Conservation (phyloP, 2,113 vertebrate genomes). For the Corydoras maculifer region DNA sequence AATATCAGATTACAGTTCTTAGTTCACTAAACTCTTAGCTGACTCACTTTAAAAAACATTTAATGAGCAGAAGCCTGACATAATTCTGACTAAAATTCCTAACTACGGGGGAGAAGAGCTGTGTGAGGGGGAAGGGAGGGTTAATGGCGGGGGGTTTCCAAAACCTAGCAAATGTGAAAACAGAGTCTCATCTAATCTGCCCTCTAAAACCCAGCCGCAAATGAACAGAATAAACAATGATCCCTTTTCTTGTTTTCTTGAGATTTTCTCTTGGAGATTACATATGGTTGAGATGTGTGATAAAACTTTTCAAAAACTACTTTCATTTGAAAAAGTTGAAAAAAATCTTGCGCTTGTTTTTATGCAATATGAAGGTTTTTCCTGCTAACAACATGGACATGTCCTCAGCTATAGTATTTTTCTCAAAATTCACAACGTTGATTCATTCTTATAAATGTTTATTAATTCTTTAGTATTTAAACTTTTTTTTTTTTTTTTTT, state of each 20-base stretch:
- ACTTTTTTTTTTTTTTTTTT: too few species aligned
- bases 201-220: constrained; percentile 24
- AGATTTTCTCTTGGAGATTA: constrained; percentile 32
- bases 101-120: constrained; percentile 40
- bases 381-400: too few species aligned
- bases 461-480: too few species aligned
- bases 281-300: constrained; percentile 22
- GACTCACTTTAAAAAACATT: constrained; percentile 37
- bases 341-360: too few species aligned
- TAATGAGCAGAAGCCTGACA: constrained; percentile 6
- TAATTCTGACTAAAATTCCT: constrained; percentile 42
- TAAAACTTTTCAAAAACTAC: not conserved
- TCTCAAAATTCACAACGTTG: too few species aligned
- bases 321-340: too few species aligned
- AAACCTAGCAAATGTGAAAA: constrained; percentile 44
- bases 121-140: constrained; percentile 17
- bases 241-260: constrained; percentile 27
- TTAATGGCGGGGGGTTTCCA: constrained; percentile 43
- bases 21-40: not conserved
- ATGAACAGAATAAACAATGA: constrained; percentile 46
- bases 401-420: too few species aligned
- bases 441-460: too few species aligned
- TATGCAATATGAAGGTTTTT: too few species aligned
- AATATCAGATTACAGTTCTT: too few species aligned
- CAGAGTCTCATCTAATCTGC: constrained; percentile 25